These are phyloP conservation scores for Todiramphus chloris DNA, from an alignment of 2,113 vertebrate genomes.

Conservation along the genomic window DNA sequence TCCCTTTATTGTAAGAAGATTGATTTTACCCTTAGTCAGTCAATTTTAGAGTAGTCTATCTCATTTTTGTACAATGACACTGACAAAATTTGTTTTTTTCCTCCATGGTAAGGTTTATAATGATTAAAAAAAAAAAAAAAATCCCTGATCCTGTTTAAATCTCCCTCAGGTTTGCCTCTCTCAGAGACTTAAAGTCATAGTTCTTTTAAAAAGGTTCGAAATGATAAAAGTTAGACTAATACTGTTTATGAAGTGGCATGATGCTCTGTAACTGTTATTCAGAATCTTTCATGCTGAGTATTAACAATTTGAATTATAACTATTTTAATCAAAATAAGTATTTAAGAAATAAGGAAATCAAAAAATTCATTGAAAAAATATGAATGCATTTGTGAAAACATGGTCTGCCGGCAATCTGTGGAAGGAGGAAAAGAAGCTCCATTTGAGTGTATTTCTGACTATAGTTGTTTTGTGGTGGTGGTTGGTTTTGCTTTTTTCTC, in stretches of 20 bases:
- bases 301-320: neutral
- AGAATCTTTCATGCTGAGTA: neutral
- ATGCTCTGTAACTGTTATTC: neutral
- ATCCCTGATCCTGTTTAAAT: neutral
- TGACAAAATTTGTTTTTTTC: neutral
- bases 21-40: neutral
- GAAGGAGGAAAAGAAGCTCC: neutral
- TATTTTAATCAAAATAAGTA: neutral
- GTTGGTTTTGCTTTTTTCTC: accelerated
- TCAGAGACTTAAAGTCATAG: neutral
- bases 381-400: neutral
- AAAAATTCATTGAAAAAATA: neutral
- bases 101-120: neutral
- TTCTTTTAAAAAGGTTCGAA: neutral
- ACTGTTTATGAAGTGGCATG: neutral
- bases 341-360: neutral
- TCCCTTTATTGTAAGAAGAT: neutral
- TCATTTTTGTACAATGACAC: neutral
- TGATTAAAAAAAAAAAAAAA: neutral
- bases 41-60: neutral
- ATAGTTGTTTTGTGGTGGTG: neutral
- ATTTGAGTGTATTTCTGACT: neutral
- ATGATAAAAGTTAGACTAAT: neutral
- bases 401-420: neutral
- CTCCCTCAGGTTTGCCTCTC: neutral